Evolutionary conservation across 2,888 invertebrate genomes (phyloP).

Genomic region (Sepioteuthis lessoniana): DNA sequence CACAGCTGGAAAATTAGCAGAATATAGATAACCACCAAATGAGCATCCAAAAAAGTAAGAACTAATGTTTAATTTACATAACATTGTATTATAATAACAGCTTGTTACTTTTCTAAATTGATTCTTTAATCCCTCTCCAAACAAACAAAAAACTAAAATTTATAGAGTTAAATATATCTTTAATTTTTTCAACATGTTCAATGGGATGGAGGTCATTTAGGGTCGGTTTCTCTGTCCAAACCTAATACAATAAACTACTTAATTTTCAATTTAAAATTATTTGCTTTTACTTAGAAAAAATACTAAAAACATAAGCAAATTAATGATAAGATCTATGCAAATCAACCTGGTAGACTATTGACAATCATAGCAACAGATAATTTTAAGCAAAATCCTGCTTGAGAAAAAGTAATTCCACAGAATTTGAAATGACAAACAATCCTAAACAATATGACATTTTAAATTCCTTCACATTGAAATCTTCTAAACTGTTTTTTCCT

Average conservation of each 20-base stretch:
- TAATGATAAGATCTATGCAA: neutral
- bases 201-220: neutral
- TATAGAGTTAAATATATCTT: neutral
- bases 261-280: neutral
- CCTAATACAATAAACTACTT: neutral
- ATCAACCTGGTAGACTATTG: neutral
- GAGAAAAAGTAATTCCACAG: neutral
- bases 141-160: no score
- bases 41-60: no score
- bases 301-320: neutral
- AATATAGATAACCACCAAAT: no score
- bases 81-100: no score
- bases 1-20: no score
- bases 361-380: neutral
- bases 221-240: neutral
- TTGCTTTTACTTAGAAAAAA: neutral
- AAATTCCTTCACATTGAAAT: no score
- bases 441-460: no score
- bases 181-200: neutral
- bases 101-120: no score
- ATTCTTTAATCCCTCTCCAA: no score
- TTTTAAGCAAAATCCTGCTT: neutral
- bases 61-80: no score
- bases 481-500: no score
- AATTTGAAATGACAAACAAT: no score